phyloP scores from a whole-genome alignment of 2,113 vertebrate species.

The Lichenostomus cassidix region DNA sequence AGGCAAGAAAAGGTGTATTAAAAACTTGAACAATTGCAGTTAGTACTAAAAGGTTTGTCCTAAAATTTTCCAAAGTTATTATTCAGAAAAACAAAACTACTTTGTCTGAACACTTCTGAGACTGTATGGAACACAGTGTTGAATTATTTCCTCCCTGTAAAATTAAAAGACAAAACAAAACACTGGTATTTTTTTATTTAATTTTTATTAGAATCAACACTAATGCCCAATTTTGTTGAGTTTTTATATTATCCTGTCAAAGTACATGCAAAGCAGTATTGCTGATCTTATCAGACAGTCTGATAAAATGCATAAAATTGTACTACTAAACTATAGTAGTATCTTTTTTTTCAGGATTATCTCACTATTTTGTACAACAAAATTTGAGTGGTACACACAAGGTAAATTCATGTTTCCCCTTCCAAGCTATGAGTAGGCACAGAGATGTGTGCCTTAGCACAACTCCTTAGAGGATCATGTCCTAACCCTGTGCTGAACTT shows the following conservation, averaged over 20 bases:
- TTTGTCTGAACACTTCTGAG: background rate
- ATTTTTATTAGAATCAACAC: background rate
- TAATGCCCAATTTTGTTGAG: rapidly evolving
- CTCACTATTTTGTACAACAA: background rate
- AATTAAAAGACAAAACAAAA: background rate
- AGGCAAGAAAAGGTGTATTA: background rate
- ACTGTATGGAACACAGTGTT: background rate
- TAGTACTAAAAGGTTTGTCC: background rate
- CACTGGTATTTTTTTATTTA: background rate
- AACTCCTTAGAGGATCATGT: background rate
- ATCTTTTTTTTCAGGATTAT: background rate
- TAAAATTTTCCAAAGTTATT: background rate
- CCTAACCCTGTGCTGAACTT: background rate
- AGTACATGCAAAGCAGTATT: background rate
- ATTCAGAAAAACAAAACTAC: background rate
- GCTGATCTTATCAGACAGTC: background rate
- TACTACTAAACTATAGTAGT: background rate
- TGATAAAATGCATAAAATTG: background rate
- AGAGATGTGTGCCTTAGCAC: background rate
- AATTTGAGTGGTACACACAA: rapidly evolving
- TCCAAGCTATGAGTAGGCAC: background rate
- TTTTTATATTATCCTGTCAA: background rate
- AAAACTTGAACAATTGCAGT: background rate
- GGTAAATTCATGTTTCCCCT: background rate
- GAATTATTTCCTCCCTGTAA: background rate